Evolutionary conservation across 2,113 vertebrate species (phyloP), one percentile per base, ranked within the genome.

Genomic region (Himantopus leucocephalus): DNA sequence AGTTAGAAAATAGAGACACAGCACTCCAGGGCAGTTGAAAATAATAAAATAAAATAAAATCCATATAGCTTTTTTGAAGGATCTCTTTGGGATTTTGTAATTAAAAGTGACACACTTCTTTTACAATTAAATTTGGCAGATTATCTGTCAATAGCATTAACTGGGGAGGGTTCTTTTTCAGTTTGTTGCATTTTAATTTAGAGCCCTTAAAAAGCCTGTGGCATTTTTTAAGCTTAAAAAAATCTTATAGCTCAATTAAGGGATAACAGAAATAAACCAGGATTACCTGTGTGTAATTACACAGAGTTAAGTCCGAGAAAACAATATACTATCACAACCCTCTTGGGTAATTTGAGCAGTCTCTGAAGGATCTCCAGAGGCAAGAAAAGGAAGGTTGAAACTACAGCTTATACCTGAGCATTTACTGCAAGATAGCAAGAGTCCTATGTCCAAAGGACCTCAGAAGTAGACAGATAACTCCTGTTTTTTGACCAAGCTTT

Each of bases 201-300:
- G 71, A 93, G 75, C 23, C 34, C 58, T 59, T 92, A 81, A 95
- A 91, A 95, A 62, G 73, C 88, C 79, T 81, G 56, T 82, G 73
- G 95, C 70, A 30, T 30, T 94, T 94, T 97, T 91, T 82, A 94
- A 93, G 81, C 90, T 97, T 87, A 89, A 94, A 94, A 94, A 95
- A 81, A 76, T 66, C 74, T 64, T 88, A 90, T 6, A 80, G 85
- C 70, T 95, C 96, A 94, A 95, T 97, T 96, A 95, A 92, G 23
- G 94, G 93, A 97, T 95, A 97, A 97, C 96, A 95, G 95, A 96
- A 97, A 91, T 85, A 97, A 85, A 94, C 77, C 67, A 83, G 91
- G 93, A 94, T 96, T 95, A 97, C 71, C 55, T 70, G 10, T 59
- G 63, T 87, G 59, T 90, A 97, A 95, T 92, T 95, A 93, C 81